Base-by-base conservation (phyloP, 2,113 vertebrate genomes). In the Corythornis cristatus region DNA sequence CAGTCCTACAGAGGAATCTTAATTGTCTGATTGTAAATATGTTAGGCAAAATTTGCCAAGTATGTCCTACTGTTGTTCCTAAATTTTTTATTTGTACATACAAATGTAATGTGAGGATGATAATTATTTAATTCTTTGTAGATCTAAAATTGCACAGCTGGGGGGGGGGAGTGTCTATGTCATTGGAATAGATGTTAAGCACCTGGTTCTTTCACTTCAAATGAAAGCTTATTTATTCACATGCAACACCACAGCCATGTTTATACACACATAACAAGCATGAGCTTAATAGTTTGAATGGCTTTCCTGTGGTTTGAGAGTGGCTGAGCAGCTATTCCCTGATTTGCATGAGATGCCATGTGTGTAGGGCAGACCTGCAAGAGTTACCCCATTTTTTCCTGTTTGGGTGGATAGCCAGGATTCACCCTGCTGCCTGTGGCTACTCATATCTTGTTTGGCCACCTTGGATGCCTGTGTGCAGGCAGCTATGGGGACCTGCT, bases 11-110 rank as follows among this genome's bases (percentile, higher is more conserved):
- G 29, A 82, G 40, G 53, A 91, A 75, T 93, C 71, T 91, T 74
- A 91, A 84, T 81, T 85, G 66, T 86, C 71, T 72, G 58, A 72
- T 40, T 87, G 22, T 79, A 88, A 91, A 85, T 91, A 79, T 94
- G 80, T 85, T 78, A 79, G 53, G 58, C n/a, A 68, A 68, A 90
- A 76, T 57, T 73, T 45, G n/a, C 71, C 50, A 35, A 67, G 43
- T 53, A 43, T 40, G 56, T 89, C 15, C 26, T 82, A 29, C 35
- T 65, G 40, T 51, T 15, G 40, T 85, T 87, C 48, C 71, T 85
- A 67, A 64, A 65, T 72, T 72, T 46, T 72, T 9, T 29, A 2
- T 82, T 26, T 29, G 45, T 29, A n/a, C 35, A 5, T 57, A 4
- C 43, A 31, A 37, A 37, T 37, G 1, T 46, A 65, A 40, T 15